Percentiles rank a stretch among this genome's conserved stretches.
phyloP scores from a whole-genome alignment of 2,113 vertebrate species.

The Numenius arquata region DNA sequence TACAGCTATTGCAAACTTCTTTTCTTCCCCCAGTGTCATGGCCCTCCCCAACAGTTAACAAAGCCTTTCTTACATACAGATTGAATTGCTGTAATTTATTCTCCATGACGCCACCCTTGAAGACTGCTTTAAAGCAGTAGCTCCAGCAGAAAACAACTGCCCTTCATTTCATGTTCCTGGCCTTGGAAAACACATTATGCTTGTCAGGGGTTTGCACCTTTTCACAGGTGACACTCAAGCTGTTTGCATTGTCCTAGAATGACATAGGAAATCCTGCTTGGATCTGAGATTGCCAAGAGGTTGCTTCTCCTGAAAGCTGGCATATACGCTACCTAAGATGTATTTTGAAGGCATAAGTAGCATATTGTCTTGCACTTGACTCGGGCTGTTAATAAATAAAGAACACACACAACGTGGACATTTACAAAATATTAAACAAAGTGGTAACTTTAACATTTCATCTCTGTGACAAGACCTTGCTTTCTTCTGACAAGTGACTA shows the following conservation, averaged over 20 bases:
- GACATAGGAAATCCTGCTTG: background rate
- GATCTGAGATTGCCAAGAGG: background rate
- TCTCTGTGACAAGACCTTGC: background rate
- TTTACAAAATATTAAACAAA: background rate
- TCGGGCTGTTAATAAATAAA: background rate
- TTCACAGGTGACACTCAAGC: background rate
- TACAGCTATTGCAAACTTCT: background rate
- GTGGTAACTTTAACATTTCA: background rate
- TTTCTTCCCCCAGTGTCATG: background rate
- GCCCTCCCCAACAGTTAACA: background rate
- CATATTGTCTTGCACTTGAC: background rate
- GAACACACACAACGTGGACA: background rate
- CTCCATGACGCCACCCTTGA: background rate
- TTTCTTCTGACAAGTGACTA: slow-evolving; percentile 18
- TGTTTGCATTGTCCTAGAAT: background rate
- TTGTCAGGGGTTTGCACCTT: background rate
- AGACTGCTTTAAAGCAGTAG: background rate
- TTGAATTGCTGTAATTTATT: background rate
- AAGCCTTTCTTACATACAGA: background rate
- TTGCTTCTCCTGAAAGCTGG: background rate
- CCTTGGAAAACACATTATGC: background rate
- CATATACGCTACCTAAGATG: background rate
- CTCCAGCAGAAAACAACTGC: background rate
- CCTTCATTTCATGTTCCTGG: background rate
- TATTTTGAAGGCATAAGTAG: background rate